Percentiles rank a stretch among this genome's conserved stretches.
These are phyloP conservation scores for Ooceraea biroi DNA, from an alignment of 1,140 invertebrate genomes.

Conservation along the genomic window DNA sequence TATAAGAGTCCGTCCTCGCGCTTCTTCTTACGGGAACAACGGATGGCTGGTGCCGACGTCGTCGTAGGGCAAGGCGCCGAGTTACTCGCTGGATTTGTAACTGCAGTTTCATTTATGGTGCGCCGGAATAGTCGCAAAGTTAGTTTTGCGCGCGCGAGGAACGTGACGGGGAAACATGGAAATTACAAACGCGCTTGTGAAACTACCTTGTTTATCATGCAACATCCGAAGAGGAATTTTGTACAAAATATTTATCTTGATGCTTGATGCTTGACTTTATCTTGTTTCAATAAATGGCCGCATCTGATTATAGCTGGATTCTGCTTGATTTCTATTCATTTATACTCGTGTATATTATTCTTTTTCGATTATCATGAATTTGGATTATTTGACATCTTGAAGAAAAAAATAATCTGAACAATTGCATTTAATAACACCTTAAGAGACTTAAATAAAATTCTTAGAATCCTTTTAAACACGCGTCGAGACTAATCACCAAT, in stretches of 20 bases:
- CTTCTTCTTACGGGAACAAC: slow-evolving; percentile 40
- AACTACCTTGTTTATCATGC: slow-evolving; percentile 17
- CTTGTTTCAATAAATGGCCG: background rate
- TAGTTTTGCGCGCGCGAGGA: background rate
- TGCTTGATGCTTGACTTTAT: background rate
- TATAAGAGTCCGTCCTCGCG: slow-evolving; percentile 62
- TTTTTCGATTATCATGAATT: background rate
- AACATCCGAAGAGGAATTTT: background rate
- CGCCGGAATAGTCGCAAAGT: slow-evolving; percentile 9
- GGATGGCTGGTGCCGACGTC: slow-evolving; percentile 2
- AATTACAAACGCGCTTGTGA: slow-evolving; percentile 8
- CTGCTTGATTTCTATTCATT: background rate
- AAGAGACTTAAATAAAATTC: background rate
- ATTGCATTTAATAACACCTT: no score
- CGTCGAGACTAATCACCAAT: background rate
- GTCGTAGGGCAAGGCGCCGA: slow-evolving; percentile 30
- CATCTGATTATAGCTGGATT: background rate
- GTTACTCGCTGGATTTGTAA: slow-evolving; percentile 39
- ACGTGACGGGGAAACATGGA: slow-evolving; percentile 3
- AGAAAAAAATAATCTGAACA: background rate
- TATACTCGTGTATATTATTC: background rate
- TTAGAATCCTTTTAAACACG: background rate
- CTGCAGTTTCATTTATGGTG: slow-evolving; percentile 9
- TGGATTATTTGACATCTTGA: background rate
- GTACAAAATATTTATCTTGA: background rate